Conservation (phyloP, 1,140 invertebrate species). For the Pachyrhynchus sulphureomaculatus region DNA sequence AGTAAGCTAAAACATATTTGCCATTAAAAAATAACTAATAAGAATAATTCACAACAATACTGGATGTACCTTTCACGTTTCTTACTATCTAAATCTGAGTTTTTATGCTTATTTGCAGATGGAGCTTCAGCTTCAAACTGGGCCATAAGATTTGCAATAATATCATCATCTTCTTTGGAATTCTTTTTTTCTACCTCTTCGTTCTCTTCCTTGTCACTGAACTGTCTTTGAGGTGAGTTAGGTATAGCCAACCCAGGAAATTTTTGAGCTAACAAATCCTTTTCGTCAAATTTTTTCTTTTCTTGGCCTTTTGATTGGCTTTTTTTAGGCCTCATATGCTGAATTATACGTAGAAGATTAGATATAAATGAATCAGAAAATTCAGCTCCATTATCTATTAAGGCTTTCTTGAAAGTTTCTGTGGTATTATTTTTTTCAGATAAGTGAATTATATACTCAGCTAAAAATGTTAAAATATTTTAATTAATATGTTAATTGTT, state of each 20-base stretch:
- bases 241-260: slow-evolving; percentile 91
- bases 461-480: slow-evolving; percentile 60
- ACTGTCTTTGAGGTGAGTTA: slow-evolving; percentile 68
- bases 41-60: no score
- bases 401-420: slow-evolving; percentile 82
- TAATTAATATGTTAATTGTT: slow-evolving; percentile 19
- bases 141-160: slow-evolving; percentile 83
- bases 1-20: no score
- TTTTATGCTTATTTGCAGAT: slow-evolving; percentile 43
- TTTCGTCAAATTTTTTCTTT: slow-evolving; percentile 45
- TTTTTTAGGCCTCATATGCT: slow-evolving; percentile 82
- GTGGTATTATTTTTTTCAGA: slow-evolving; percentile 86
- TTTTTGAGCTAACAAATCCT: slow-evolving; percentile 68
- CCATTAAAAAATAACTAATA: no score
- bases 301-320: slow-evolving; percentile 17
- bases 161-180: slow-evolving; percentile 51
- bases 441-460: slow-evolving; percentile 94
- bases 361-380: slow-evolving; percentile 92
- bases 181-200: slow-evolving; percentile 44
- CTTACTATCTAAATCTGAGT: slow-evolving; percentile 33
- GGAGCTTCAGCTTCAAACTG: slow-evolving; percentile 87
- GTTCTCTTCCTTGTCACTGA: slow-evolving; percentile 51
- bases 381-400: slow-evolving; percentile 91
- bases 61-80: slow-evolving; percentile 23
- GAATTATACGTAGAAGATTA: slow-evolving; percentile 89